Conservation (phyloP, 2,113 vertebrate genomes). For the Corvus cornix region DNA sequence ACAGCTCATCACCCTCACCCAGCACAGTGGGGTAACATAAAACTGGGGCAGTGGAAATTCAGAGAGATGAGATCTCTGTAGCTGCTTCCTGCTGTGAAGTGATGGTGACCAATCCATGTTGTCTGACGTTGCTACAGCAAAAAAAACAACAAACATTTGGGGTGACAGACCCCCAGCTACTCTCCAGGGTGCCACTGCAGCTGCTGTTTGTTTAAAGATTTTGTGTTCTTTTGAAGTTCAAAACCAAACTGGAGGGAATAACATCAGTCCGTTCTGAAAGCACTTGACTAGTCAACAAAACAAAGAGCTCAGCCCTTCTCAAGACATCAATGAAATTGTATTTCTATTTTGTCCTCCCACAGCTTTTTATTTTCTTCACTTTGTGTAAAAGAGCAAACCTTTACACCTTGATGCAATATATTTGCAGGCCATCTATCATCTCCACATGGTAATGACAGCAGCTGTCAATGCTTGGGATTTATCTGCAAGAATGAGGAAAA, state of each 20-base stretch:
- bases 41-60: not conserved
- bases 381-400: not conserved
- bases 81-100: not conserved
- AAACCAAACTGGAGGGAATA: conserved; percentile 10
- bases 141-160: not conserved
- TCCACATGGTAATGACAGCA: not conserved
- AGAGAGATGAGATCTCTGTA: not conserved
- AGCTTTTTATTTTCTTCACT: not conserved
- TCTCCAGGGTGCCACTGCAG: conserved; percentile 21
- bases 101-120: not conserved
- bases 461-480: not conserved
- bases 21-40: not conserved
- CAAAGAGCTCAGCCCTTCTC: not conserved
- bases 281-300: not conserved
- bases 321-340: not conserved
- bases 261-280: not conserved
- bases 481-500: not conserved
- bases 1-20: not conserved
- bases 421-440: not conserved
- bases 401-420: not conserved
- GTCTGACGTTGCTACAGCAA: not conserved
- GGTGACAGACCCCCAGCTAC: not conserved
- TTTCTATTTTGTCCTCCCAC: not conserved
- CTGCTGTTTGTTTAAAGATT: conserved; percentile 20
- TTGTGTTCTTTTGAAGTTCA: conserved; percentile 23